These are phyloP conservation scores for Stratiomys singularior DNA, from an alignment of 2,888 invertebrate genomes.

Conservation along the genomic window DNA sequence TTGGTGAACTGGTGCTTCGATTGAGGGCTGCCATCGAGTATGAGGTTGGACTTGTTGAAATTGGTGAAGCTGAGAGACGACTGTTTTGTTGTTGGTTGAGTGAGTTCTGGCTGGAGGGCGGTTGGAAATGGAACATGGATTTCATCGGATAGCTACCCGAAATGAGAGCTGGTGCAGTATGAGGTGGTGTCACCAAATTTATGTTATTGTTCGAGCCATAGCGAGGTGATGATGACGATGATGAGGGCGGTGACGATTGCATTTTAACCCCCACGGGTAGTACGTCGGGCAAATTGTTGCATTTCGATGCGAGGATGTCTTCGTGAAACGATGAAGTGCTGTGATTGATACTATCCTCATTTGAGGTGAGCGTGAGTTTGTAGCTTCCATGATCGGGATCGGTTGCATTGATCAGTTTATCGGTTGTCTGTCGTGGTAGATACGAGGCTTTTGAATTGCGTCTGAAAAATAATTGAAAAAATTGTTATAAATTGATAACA, in stretches of 20 bases:
- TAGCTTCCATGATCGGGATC: slow-evolving; percentile 80
- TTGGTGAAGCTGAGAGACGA: slow-evolving; percentile 45
- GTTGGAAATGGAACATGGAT: slow-evolving; percentile 59
- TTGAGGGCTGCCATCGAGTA: slow-evolving; percentile 50
- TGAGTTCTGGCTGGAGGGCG: slow-evolving; percentile 55
- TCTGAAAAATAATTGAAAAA: slow-evolving; percentile 66
- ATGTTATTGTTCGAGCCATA: slow-evolving; percentile 63
- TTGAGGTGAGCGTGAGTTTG: slow-evolving; percentile 78
- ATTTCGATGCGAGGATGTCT: slow-evolving; percentile 54
- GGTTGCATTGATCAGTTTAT: slow-evolving; percentile 68
- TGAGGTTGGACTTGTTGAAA: slow-evolving; percentile 56
- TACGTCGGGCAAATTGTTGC: slow-evolving; percentile 68
- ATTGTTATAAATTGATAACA: not conserved
- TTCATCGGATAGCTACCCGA: slow-evolving; percentile 55
- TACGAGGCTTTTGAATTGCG: slow-evolving; percentile 83
- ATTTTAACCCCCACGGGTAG: slow-evolving; percentile 69
- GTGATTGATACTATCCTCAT: slow-evolving; percentile 64
- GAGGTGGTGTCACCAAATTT: slow-evolving; percentile 52
- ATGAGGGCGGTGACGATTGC: slow-evolving; percentile 58
- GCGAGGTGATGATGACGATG: slow-evolving; percentile 57
- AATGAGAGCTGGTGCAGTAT: slow-evolving; percentile 57
- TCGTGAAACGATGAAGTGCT: slow-evolving; percentile 52
- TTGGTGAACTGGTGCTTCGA: slow-evolving; percentile 47
- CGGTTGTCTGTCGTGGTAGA: slow-evolving; percentile 74
- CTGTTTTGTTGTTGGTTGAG: slow-evolving; percentile 11